phyloP scores from a whole-genome alignment of 2,113 vertebrate genomes.

The Syngnathus scovelli region DNA sequence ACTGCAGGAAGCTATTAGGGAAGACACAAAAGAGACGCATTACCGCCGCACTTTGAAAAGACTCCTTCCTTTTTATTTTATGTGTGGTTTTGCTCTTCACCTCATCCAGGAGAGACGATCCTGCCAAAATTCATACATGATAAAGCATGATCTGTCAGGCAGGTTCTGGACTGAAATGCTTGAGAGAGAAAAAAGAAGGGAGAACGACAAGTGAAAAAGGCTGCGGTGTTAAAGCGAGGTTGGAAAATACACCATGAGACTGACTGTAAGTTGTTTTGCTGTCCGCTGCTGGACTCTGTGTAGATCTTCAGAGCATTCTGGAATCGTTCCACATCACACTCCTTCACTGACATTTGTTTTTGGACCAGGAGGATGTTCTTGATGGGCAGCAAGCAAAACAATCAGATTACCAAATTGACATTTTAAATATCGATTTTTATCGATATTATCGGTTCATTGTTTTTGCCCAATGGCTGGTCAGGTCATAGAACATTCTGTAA shows the following conservation, averaged over 20 bases:
- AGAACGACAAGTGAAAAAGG: conserved; percentile 4
- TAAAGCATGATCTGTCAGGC: conserved; percentile 79
- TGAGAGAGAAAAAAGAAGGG: background rate
- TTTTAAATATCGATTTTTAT: too few relatives aligned
- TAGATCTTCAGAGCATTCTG: conserved; percentile 81
- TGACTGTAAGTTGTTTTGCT: conserved; percentile 82
- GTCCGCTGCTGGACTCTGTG: conserved; percentile 75
- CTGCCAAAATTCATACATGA: conserved; percentile 90
- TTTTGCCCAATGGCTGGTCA: too few relatives aligned
- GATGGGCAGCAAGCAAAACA: background rate
- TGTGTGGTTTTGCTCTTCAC: conserved; percentile 45
- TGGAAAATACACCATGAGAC: conserved; percentile 7
- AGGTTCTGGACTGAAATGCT: conserved; percentile 86
- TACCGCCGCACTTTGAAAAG: background rate
- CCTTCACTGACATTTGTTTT: conserved; percentile 84
- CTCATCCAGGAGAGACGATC: conserved; percentile 90
- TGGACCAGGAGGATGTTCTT: conserved; percentile 90
- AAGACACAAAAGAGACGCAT: background rate
- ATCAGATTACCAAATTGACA: background rate
- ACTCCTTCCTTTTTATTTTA: background rate
- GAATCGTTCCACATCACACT: conserved; percentile 77
- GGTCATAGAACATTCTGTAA: background rate
- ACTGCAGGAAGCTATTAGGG: conserved; percentile 83
- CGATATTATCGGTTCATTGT: too few relatives aligned
- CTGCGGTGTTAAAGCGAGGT: conserved; percentile 13